Base-by-base conservation (phyloP, 2,888 invertebrate genomes). In the Scaptomyza flava region DNA sequence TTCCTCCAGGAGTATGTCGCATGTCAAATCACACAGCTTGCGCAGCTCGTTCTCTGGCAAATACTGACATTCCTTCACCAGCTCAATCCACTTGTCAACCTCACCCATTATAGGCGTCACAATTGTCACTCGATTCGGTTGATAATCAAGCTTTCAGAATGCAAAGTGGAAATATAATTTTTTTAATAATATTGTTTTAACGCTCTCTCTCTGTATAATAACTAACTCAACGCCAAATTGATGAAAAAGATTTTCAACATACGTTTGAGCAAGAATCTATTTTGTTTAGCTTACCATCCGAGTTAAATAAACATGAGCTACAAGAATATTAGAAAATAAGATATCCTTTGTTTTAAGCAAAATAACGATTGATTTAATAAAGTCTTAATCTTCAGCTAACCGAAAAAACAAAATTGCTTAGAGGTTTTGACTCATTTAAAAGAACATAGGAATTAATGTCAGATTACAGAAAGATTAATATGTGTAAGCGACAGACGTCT, bases 1-100 rank as follows among this genome's bases (percentile, higher is more conserved):
- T 93, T 99, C 98, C 92, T 98, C 98, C 74, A 98, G 92, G 64
- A 99, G 93, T 89, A 99, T 94, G 92, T 97, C 97, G 92, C 97
- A 97, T 56, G 99, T 98, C 91, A 98, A 95, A 93, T 98, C 96
- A 94, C 99, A 99, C 75, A 99, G 94, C 93, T 97, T 96, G 94
- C 98, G 97, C 80, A 99, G 94, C 93, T 99, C 98, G 93, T 97
- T 96, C 94, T 99, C 99, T 31, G 99, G 98, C 80, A 99, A 94
- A 93, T 99, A 99, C 95, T 98, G 98, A 94, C 98, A 99, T 88
- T 98, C 95, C 93, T 96, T 96, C 50, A 98, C 96, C 81, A 97
- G 95, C 92, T 98, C 97, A 91, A 98, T 96, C 98, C 98, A 99
- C 92, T 95, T 95, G 93, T 98, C 97, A 87, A 97, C 93, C 91